Evolutionary conservation across 2,888 invertebrate genomes (phyloP), one percentile per base, ranked within the genome.

Genomic region (Lordiphosa fenestrarum): DNA sequence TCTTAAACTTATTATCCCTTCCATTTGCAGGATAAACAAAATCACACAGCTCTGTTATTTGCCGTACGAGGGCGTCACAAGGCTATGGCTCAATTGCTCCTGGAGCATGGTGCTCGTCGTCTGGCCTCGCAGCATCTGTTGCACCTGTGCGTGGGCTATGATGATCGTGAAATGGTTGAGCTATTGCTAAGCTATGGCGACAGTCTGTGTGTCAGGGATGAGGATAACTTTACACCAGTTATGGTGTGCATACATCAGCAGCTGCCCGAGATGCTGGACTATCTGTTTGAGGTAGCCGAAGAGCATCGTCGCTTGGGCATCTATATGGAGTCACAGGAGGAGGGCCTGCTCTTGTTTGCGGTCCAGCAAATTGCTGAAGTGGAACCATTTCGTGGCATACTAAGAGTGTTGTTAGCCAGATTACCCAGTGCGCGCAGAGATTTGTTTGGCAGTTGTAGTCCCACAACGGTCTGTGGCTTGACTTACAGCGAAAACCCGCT

Each of bases 161-260:
- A 92, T 73, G 92, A 93, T 88, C 90, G 89, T 62, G 80, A 77
- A 3, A 86, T 89, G 84, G 83, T 88, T 4, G 75, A 84, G 47
- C 52, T 89, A 23, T 63, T 89, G 6, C 50, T 89, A 2, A 66
- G 77, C 9, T 66, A 87, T 15, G 89, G 86, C 6, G 88, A 89
- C 23, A 87, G 83, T 60, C 68, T 87, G 9, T 85, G 82, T 50
- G 76, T 87, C 2, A 72, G 86, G 0, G 81, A 87, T 57, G 65
- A 71, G 23, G 71, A 86, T 90, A 93, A 94, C 1, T 92, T 92
- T 63, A 94, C 95, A 0, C 93, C 94, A 4, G 89, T 95, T 38
- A 92, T 93, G 88, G 91, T 93, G 86, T 94, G 94, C 7, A 94
- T 95, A 15, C 93, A 93, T 91, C 91, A 92, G 69, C 92, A 93